These are phyloP conservation scores for Chrysocyon brachyurus DNA, from an alignment of 2,797 vertebrate species.

Conservation along the genomic window DNA sequence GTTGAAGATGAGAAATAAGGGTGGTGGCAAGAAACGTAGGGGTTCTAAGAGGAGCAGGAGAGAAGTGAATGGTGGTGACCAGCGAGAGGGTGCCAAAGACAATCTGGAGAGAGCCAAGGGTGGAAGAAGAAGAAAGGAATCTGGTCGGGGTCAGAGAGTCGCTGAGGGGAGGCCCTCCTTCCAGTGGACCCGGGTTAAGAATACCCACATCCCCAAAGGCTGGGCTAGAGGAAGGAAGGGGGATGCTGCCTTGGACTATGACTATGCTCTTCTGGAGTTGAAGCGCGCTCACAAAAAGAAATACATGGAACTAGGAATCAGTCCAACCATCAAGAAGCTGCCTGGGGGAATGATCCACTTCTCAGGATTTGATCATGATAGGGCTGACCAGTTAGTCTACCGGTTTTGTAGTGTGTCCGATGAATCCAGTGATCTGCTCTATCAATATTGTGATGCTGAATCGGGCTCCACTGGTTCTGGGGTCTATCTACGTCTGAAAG, in stretches of 20 bases:
- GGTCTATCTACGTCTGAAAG: constrained; percentile 97
- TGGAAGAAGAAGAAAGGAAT: constrained; percentile 78
- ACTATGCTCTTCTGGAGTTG: constrained; percentile 97
- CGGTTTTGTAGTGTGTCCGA: constrained; percentile 97
- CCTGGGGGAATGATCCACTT: constrained; percentile 97
- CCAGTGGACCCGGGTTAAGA: constrained; percentile 97
- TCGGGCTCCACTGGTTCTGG: constrained; percentile 96
- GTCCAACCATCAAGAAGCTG: constrained; percentile 93
- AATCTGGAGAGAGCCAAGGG: constrained; percentile 87
- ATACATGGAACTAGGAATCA: constrained; percentile 96
- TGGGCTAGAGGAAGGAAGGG: constrained; percentile 93
- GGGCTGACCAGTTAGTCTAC: constrained; percentile 95
- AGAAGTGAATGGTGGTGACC: constrained; percentile 81
- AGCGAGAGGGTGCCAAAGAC: constrained; percentile 80
- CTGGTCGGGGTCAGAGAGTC: constrained; percentile 72
- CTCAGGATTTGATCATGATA: constrained; percentile 96
- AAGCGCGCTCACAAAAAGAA: constrained; percentile 94
- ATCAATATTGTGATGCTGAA: constrained; percentile 97
- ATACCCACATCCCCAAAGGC: constrained; percentile 96
- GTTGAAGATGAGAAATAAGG: constrained; percentile 93
- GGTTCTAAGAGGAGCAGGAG: constrained; percentile 84
- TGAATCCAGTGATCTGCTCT: constrained; percentile 96
- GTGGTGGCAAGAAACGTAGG: constrained; percentile 86
- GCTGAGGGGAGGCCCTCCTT: constrained; percentile 91
- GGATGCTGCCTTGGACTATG: constrained; percentile 93